Conservation (phyloP, 2,113 vertebrate species). For the Sinocyclocheilus maitianheensis region DNA sequence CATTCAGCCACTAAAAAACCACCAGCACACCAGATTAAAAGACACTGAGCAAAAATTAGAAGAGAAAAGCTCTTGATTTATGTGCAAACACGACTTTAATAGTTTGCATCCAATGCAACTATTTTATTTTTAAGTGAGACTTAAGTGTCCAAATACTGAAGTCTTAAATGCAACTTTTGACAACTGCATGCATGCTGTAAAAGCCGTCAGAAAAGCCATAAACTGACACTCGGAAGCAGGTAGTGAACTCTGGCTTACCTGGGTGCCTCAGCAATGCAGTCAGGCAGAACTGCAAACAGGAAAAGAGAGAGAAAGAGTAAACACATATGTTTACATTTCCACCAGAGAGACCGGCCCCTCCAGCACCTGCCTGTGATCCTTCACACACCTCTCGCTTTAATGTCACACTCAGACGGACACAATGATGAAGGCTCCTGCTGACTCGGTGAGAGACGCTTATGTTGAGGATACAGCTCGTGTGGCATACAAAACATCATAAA, state of each 20-base stretch:
- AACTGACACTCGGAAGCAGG: neutral
- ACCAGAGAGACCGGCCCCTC: constrained; percentile 51
- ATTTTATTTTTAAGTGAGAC: neutral
- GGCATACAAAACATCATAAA: neutral
- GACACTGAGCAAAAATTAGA: neutral
- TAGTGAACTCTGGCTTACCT: constrained; percentile 78
- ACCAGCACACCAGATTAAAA: neutral
- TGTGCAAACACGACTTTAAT: neutral
- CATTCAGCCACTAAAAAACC: neutral
- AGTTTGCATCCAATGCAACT: neutral
- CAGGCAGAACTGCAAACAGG: constrained; percentile 83
- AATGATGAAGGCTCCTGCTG: neutral
- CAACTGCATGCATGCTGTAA: neutral
- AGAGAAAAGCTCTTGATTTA: neutral
- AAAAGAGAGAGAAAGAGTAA: constrained; percentile 67
- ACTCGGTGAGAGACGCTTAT: neutral
- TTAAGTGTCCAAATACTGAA: neutral
- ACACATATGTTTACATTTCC: constrained; percentile 72
- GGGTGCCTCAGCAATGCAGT: constrained; percentile 84
- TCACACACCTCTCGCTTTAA: constrained; percentile 33
- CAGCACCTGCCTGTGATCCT: constrained; percentile 64
- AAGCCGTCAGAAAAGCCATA: neutral
- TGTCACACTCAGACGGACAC: constrained; percentile 34
- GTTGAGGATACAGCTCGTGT: neutral
- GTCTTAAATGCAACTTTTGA: neutral